These are phyloP conservation scores for Ericerus pela DNA, from an alignment of 1,140 invertebrate species.

Conservation along the genomic window DNA sequence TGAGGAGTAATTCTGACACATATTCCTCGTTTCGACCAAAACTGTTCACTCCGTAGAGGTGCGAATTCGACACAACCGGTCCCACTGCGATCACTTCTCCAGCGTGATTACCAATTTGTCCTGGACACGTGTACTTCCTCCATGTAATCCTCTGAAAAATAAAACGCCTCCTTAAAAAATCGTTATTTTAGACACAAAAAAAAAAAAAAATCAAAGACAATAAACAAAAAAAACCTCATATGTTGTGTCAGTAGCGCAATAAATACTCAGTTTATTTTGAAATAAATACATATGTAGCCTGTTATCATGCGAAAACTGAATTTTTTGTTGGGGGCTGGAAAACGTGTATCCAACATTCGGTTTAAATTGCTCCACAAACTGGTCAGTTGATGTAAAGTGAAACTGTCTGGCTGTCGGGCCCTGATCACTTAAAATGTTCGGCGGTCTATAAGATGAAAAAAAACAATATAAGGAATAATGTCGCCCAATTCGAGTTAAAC, in stretches of 20 bases:
- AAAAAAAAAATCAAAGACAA: background rate
- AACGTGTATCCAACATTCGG: background rate
- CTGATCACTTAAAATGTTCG: background rate
- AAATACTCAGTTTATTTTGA: background rate
- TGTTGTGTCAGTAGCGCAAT: background rate
- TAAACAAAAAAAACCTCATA: background rate
- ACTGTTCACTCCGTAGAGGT: background rate
- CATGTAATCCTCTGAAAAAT: background rate
- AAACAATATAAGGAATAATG: background rate
- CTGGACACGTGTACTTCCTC: background rate
- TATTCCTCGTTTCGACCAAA: constrained; percentile 1
- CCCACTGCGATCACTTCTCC: background rate
- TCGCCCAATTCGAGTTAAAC: no score
- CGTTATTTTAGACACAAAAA: background rate
- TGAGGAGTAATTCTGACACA: background rate
- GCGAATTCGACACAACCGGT: background rate
- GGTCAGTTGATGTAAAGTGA: background rate
- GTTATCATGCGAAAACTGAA: constrained; percentile 1
- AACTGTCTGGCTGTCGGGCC: background rate
- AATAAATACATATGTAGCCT: background rate
- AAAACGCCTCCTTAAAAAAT: no score
- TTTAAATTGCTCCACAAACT: background rate
- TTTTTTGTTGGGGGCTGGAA: background rate
- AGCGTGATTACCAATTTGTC: background rate
- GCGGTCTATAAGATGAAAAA: background rate